phyloP scores from a whole-genome alignment of 2,113 vertebrate genomes.

The Heptranchias perlo region DNA sequence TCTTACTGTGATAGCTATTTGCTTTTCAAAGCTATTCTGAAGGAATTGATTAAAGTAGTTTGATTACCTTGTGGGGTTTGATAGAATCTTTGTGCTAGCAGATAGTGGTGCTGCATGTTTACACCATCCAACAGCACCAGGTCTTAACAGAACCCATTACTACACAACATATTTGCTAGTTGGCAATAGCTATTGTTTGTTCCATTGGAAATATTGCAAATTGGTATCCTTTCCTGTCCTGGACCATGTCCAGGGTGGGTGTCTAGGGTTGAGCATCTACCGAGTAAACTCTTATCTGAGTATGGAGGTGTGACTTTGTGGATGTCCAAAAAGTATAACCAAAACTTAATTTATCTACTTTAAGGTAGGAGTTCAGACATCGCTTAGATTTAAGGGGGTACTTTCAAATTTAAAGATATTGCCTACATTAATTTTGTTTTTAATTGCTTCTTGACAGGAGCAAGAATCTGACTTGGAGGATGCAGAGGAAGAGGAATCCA shows the following conservation, averaged over 20 bases:
- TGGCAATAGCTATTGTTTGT: background rate
- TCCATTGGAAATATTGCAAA: background rate
- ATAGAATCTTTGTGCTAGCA: background rate
- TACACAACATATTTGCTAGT: background rate
- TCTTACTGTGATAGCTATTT: background rate
- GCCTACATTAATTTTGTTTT: background rate
- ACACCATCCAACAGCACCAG: background rate
- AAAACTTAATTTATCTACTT: background rate
- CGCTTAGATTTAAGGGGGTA: background rate
- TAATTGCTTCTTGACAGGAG: background rate
- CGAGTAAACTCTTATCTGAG: background rate
- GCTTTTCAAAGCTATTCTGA: background rate
- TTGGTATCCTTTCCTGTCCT: background rate
- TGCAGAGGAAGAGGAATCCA: conserved; percentile 49
- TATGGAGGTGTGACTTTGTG: background rate
- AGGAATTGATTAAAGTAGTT: too few relatives aligned
- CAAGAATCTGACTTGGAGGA: conserved; percentile 49
- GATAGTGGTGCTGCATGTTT: background rate
- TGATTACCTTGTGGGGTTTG: background rate
- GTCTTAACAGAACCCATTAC: background rate
- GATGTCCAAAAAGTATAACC: background rate
- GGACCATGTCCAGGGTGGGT: background rate
- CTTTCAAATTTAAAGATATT: background rate
- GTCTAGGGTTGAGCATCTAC: background rate
- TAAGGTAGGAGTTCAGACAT: background rate